Percentiles rank a stretch among this genome's conserved stretches.
phyloP scores from a whole-genome alignment of 1,140 invertebrate genomes.

The Melanaphis sacchari region DNA sequence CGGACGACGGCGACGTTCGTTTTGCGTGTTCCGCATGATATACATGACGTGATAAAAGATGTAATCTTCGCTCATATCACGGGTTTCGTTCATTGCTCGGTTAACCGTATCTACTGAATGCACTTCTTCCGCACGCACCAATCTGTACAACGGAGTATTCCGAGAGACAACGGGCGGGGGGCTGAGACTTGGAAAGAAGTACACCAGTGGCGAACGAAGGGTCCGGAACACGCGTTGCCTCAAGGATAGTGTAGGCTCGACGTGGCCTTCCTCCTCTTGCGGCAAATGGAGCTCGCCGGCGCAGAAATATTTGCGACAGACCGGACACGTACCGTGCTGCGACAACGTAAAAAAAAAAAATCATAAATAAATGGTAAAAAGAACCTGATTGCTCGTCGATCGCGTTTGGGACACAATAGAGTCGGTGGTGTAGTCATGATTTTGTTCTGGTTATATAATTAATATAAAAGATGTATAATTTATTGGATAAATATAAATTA shows the following conservation, averaged over 20 bases:
- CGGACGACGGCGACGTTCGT: background rate
- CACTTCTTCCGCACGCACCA: background rate
- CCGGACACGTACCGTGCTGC: background rate
- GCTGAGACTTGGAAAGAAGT: background rate
- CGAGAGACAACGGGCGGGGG: fast-evolving
- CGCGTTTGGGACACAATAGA: too few relatives aligned
- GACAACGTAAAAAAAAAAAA: background rate
- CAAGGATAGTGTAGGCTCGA: too few relatives aligned
- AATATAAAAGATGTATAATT: too few relatives aligned
- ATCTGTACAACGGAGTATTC: background rate
- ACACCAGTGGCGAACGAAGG: background rate
- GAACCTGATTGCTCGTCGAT: too few relatives aligned
- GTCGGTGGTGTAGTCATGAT: too few relatives aligned
- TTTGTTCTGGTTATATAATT: too few relatives aligned
- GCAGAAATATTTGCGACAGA: background rate
- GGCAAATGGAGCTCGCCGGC: background rate
- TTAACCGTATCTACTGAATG: background rate
- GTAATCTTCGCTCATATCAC: background rate
- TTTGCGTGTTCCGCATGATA: background rate
- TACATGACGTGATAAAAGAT: background rate
- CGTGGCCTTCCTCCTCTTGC: too few relatives aligned
- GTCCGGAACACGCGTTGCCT: background rate
- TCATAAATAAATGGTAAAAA: too few relatives aligned
- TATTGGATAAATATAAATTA: too few relatives aligned
- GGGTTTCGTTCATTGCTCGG: too few relatives aligned